Evolutionary conservation across 2,888 invertebrate genomes (phyloP).

Genomic region (Erebia aethiops): DNA sequence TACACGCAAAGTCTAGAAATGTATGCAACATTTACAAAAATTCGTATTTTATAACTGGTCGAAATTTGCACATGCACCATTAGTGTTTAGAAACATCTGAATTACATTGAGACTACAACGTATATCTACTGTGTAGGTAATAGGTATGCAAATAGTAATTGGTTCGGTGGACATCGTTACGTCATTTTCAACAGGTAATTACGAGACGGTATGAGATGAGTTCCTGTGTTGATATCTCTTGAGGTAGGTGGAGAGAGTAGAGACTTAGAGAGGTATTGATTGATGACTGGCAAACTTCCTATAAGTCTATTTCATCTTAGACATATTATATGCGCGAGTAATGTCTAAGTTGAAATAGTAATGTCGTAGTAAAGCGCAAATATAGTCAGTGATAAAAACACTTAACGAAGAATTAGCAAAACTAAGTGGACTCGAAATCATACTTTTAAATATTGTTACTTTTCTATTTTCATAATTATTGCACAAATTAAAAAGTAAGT

Average conservation of each 20-base stretch:
- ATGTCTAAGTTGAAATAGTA: too few relatives aligned
- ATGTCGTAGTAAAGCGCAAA: too few relatives aligned
- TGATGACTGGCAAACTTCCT: too few relatives aligned
- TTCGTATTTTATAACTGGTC: constrained; percentile 2
- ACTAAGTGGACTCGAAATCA: too few relatives aligned
- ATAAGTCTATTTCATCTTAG: too few relatives aligned
- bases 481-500: too few relatives aligned
- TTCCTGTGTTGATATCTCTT: background rate
- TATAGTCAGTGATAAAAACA: background rate
- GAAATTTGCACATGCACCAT: constrained; percentile 1
- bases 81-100: constrained; percentile 1
- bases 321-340: too few relatives aligned
- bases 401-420: background rate
- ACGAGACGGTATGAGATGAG: background rate
- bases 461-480: too few relatives aligned
- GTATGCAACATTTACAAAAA: constrained; percentile 50
- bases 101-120: constrained; percentile 6
- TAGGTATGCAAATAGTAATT: constrained; percentile 1
- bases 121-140: background rate
- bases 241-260: background rate
- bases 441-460: too few relatives aligned
- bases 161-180: background rate
- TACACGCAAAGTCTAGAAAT: constrained; percentile 41
- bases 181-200: background rate
- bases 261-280: too few relatives aligned